phyloP scores from a whole-genome alignment of 2,888 invertebrate genomes.

The Prosapia bicincta region DNA sequence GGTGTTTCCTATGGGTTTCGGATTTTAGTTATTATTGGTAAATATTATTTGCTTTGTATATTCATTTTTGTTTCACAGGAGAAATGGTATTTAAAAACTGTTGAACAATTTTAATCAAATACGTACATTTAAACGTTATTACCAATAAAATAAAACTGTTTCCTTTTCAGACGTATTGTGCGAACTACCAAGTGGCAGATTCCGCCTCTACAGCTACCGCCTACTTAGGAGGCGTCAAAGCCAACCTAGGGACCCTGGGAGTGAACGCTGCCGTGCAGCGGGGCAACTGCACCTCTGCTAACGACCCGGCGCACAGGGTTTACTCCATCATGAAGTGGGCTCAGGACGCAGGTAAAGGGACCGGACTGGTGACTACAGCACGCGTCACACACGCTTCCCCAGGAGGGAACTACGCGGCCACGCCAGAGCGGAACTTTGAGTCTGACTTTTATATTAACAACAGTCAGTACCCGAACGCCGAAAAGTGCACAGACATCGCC shows the following conservation, averaged over 20 bases:
- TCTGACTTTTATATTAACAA: conserved; percentile 58
- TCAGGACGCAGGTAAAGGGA: conserved; percentile 62
- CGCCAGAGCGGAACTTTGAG: conserved; percentile 69
- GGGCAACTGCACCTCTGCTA: conserved; percentile 43
- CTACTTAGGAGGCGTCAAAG: conserved; percentile 66
- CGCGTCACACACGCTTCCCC: conserved; percentile 74
- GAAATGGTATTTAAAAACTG: no score
- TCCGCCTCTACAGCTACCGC: conserved; percentile 72
- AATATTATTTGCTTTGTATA: no score
- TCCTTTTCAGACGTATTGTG: conserved; percentile 36
- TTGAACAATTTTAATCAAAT: no score
- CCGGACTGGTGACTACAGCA: conserved; percentile 34
- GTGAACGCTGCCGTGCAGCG: conserved; percentile 48
- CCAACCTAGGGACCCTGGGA: conserved; percentile 64
- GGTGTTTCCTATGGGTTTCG: no score
- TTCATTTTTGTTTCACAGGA: no score
- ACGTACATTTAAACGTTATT: no score
- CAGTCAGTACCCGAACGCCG: conserved; percentile 59
- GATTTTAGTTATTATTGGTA: no score
- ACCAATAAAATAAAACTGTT: no score
- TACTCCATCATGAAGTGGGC: conserved; percentile 24
- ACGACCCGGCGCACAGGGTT: conserved; percentile 50
- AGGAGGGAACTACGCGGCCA: conserved; percentile 68
- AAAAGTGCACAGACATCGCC: conserved; percentile 62
- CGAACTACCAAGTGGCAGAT: conserved; percentile 64